phyloP scores from a whole-genome alignment of 1,140 invertebrate genomes.

The Bradynema listronoti region DNA sequence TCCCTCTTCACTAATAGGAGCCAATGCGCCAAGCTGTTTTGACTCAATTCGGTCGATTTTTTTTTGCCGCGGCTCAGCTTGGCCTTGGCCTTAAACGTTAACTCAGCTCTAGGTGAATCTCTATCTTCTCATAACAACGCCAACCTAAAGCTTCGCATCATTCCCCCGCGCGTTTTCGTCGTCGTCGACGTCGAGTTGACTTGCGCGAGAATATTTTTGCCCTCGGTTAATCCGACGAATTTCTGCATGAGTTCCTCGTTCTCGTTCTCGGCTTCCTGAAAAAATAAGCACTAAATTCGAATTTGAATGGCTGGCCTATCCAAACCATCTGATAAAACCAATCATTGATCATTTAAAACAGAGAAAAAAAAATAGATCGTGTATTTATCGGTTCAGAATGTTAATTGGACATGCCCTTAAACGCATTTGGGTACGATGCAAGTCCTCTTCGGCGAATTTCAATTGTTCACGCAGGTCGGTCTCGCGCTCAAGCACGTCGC shows the following conservation, averaged over 20 bases:
- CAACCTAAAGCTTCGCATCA: slow-evolving; percentile 53
- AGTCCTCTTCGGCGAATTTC: slow-evolving; percentile 53
- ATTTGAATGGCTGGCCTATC: not conserved
- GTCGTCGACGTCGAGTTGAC: not conserved
- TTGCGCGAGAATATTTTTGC: slow-evolving; percentile 3
- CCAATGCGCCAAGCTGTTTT: too few relatives aligned
- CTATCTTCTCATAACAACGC: too few relatives aligned
- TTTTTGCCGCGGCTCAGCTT: too few relatives aligned
- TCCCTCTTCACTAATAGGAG: too few relatives aligned
- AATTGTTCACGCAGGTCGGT: slow-evolving; percentile 69
- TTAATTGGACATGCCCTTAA: too few relatives aligned
- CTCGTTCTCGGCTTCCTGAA: slow-evolving; percentile 53
- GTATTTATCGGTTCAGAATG: too few relatives aligned
- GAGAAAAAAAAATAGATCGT: too few relatives aligned
- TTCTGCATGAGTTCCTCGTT: slow-evolving; percentile 53
- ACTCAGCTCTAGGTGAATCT: slow-evolving; percentile 7
- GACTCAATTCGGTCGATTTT: too few relatives aligned
- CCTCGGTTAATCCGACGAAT: slow-evolving; percentile 32
- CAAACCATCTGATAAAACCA: not conserved
- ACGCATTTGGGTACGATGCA: slow-evolving; percentile 41
- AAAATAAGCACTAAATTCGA: not conserved
- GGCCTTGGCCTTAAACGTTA: too few relatives aligned
- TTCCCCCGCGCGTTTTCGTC: slow-evolving; percentile 37
- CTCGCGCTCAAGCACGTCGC: slow-evolving; percentile 81
- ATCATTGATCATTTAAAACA: too few relatives aligned